phyloP scores from a whole-genome alignment of 2,888 invertebrate genomes.

The Electrophaes corylata region DNA sequence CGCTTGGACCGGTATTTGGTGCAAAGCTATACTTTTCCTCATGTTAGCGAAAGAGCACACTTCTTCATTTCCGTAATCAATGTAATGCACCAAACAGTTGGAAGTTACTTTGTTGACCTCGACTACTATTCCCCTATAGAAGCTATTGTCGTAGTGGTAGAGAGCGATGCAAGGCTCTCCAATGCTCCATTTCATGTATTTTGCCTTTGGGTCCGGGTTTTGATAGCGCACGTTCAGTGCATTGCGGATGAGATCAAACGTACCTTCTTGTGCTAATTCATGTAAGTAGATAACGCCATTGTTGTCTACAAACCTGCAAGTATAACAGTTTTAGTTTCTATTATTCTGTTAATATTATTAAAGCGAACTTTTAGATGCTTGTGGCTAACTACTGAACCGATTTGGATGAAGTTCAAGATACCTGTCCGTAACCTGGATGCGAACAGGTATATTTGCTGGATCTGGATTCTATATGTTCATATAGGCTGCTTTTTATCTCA shows the following conservation, averaged over 20 bases:
- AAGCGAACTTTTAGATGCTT: too few species aligned
- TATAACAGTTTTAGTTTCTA: slow-evolving; percentile 3
- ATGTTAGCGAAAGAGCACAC: slow-evolving; percentile 82
- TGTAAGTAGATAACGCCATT: slow-evolving; percentile 77
- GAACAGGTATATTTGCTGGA: too few species aligned
- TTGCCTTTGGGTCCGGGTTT: slow-evolving; percentile 69
- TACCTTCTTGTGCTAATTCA: slow-evolving; percentile 60
- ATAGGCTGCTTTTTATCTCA: too few species aligned
- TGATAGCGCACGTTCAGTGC: slow-evolving; percentile 77
- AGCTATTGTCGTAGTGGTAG: slow-evolving; percentile 86
- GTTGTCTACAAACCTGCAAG: slow-evolving; percentile 70
- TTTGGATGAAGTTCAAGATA: too few species aligned
- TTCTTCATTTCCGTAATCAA: slow-evolving; percentile 94
- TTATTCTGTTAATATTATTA: too few species aligned
- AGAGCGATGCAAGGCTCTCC: slow-evolving; percentile 89
- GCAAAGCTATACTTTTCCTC: slow-evolving; percentile 85
- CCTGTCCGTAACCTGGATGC: too few species aligned
- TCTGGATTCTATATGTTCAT: too few species aligned
- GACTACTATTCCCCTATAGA: slow-evolving; percentile 88
- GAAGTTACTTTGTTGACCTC: slow-evolving; percentile 66
- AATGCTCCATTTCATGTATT: slow-evolving; percentile 81
- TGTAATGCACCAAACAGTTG: slow-evolving; percentile 85
- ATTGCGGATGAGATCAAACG: slow-evolving; percentile 77
- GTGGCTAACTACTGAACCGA: too few species aligned
- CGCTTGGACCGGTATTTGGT: slow-evolving; percentile 87